Evolutionary conservation across 2,113 vertebrate species (phyloP).

Genomic region (Peromyscus maniculatus): DNA sequence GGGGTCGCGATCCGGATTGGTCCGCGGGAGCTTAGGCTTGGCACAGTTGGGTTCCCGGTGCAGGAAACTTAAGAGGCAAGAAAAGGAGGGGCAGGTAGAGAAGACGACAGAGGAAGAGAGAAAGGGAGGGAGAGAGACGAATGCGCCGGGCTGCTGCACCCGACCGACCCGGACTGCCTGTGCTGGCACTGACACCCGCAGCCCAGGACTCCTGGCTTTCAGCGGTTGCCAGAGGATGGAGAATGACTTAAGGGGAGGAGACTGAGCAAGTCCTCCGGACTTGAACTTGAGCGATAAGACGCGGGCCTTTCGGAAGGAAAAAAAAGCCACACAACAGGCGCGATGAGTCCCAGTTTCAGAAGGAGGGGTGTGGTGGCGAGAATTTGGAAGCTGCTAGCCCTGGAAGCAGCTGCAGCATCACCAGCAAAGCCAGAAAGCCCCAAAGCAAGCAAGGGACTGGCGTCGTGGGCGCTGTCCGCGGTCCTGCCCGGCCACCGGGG

Average conservation of each 20-base stretch:
- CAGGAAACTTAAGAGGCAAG: constrained; percentile 77
- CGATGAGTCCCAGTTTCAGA: constrained; percentile 33
- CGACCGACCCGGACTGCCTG: neutral
- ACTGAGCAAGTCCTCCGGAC: constrained; percentile 68
- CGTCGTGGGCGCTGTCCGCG: constrained; percentile 47
- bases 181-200: neutral
- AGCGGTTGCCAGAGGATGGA: neutral
- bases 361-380: constrained; percentile 17
- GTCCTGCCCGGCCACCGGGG: constrained; percentile 78
- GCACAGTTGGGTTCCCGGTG: constrained; percentile 67
- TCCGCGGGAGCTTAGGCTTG: constrained; percentile 54
- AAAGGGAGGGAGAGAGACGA: neutral
- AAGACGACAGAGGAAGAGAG: constrained; percentile 1
- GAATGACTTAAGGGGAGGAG: constrained; percentile 58
- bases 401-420: constrained; percentile 13
- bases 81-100: constrained; percentile 32
- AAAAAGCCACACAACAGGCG: neutral
- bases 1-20: constrained; percentile 32
- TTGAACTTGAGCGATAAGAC: constrained; percentile 69
- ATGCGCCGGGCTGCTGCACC: constrained; percentile 39
- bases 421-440: neutral
- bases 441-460: constrained; percentile 46
- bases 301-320: neutral
- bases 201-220: neutral
- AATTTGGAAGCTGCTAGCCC: neutral